Percentiles rank a stretch among this genome's conserved stretches.
Evolutionary conservation across 2,888 invertebrate species (phyloP).

Genomic region (Oligia fasciuncula): DNA sequence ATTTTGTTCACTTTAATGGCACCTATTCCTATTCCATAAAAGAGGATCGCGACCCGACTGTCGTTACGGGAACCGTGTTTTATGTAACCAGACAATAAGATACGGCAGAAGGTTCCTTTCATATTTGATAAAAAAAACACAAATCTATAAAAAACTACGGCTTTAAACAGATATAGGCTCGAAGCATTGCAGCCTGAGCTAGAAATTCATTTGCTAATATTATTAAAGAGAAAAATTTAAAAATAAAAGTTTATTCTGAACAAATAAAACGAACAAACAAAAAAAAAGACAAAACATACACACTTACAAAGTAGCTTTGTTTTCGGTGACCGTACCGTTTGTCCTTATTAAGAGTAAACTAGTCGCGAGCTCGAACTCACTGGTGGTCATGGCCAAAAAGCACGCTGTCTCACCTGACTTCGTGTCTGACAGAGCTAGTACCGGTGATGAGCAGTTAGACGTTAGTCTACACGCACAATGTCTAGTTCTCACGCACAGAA

Average conservation of each 20-base stretch:
- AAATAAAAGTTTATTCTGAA: neutral
- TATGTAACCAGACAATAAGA: neutral
- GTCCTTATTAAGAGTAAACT: too few relatives aligned
- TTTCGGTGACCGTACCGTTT: too few relatives aligned
- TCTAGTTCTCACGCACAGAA: too few relatives aligned
- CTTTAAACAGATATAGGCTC: neutral
- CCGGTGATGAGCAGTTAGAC: too few relatives aligned
- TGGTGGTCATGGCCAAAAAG: too few relatives aligned
- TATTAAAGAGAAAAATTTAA: neutral
- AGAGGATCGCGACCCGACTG: constrained; percentile 9
- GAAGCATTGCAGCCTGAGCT: neutral
- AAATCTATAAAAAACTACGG: neutral
- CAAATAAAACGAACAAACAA: too few relatives aligned
- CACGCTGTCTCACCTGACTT: too few relatives aligned
- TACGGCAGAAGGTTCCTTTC: constrained; percentile 8
- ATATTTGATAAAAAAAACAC: neutral
- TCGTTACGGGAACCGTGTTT: constrained; percentile 29
- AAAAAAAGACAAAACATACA: too few relatives aligned
- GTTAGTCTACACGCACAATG: too few relatives aligned
- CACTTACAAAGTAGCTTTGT: too few relatives aligned
- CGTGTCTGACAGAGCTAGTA: too few relatives aligned
- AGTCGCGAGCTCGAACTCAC: too few relatives aligned
- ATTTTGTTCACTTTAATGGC: constrained; percentile 43
- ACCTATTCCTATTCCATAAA: constrained; percentile 33
- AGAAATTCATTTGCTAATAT: neutral